phyloP scores from a whole-genome alignment of 2,888 invertebrate genomes.

The Cartodere bifasciata region DNA sequence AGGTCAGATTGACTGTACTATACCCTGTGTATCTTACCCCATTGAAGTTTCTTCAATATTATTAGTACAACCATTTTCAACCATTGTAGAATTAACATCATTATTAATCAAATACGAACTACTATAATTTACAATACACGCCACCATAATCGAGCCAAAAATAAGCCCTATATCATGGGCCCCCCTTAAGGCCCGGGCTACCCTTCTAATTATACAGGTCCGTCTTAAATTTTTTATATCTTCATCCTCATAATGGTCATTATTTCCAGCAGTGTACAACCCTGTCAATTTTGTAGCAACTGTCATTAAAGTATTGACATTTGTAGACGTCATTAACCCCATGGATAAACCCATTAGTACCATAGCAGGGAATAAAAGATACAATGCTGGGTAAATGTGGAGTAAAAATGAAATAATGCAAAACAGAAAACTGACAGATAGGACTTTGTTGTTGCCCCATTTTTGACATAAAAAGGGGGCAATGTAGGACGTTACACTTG shows the following conservation, averaged over 20 bases:
- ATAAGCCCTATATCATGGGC: slow-evolving; percentile 46
- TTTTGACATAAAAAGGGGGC: slow-evolving; percentile 38
- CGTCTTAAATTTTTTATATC: slow-evolving; percentile 19
- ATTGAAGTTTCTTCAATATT: no score
- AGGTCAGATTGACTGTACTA: no score
- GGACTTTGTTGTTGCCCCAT: slow-evolving; percentile 37
- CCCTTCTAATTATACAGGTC: slow-evolving; percentile 35
- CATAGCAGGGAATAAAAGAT: slow-evolving; percentile 41
- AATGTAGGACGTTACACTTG: slow-evolving; percentile 39
- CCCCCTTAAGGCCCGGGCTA: slow-evolving; percentile 42
- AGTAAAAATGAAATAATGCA: slow-evolving; percentile 47
- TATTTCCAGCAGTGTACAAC: slow-evolving; percentile 34
- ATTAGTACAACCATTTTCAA: no score
- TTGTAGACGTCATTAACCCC: slow-evolving; percentile 30
- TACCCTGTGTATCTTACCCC: no score
- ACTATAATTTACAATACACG: no score
- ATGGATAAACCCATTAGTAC: slow-evolving; percentile 44
- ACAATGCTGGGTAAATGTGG: slow-evolving; percentile 44
- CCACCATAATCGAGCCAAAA: slow-evolving; percentile 40
- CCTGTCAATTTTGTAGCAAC: slow-evolving; percentile 34
- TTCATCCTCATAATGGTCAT: no score
- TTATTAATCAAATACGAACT: no score
- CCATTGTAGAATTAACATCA: no score
- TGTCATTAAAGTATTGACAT: slow-evolving; percentile 35
- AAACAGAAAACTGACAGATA: slow-evolving; percentile 22